Conservation (phyloP, 2,888 invertebrate species). For the Sarcophaga carnaria region DNA sequence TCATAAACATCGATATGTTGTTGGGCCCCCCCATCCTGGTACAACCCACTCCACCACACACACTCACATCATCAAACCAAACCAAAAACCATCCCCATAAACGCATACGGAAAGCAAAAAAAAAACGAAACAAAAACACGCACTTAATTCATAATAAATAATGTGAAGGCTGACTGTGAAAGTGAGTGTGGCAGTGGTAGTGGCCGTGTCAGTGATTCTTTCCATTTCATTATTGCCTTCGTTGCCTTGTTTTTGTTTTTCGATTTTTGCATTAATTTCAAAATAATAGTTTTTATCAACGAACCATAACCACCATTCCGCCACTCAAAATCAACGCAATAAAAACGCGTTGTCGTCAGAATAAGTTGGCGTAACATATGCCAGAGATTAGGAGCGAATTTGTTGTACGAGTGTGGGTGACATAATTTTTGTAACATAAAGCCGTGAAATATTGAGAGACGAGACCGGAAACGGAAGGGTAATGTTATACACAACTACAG, state of each 20-base stretch:
- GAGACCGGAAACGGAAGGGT: constrained; percentile 53
- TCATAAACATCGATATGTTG: constrained; percentile 12
- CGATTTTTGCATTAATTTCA: constrained; percentile 51
- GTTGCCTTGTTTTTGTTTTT: constrained; percentile 38
- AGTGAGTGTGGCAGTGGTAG: constrained; percentile 19
- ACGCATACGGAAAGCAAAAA: neutral
- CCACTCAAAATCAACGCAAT: neutral
- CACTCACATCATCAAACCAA: neutral
- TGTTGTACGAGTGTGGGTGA: neutral
- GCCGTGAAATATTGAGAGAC: neutral
- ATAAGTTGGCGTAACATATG: constrained; percentile 54
- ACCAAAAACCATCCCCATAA: constrained; percentile 24
- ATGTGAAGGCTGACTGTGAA: constrained; percentile 32
- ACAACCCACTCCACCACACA: no score
- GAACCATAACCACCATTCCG: neutral
- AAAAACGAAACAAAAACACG: constrained; percentile 32
- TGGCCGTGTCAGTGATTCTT: constrained; percentile 26
- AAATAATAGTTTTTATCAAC: constrained; percentile 62
- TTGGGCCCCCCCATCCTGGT: neutral
- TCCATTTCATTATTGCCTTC: neutral
- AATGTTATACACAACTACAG: constrained; percentile 5
- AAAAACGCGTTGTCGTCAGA: neutral
- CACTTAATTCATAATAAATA: constrained; percentile 48
- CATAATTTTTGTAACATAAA: constrained; percentile 18
- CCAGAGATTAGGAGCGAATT: constrained; percentile 38